Percentiles rank a stretch among this genome's conserved stretches.
Conservation (phyloP, 2,888 invertebrate genomes). For the Drosophila cyrtoloma region DNA sequence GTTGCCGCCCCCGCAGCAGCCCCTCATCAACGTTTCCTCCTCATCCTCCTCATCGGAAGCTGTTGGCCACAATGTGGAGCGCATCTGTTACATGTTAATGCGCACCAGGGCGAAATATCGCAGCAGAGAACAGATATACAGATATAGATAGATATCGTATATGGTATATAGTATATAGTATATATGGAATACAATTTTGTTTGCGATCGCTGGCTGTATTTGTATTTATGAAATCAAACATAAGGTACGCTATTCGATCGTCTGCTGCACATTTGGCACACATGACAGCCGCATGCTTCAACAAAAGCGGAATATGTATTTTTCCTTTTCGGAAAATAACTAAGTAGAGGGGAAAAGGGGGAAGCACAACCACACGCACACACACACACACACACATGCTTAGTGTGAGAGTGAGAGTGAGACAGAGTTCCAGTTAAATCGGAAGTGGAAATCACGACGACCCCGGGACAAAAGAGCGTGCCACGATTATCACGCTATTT, state of each 20-base stretch:
- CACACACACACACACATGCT: conserved; percentile 43
- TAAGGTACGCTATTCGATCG: conserved; percentile 70
- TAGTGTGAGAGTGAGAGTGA: conserved; percentile 4
- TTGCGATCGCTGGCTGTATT: conserved; percentile 52
- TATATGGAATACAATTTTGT: conserved; percentile 23
- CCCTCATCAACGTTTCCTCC: neutral
- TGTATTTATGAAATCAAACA: conserved; percentile 79
- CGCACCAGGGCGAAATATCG: conserved; percentile 62
- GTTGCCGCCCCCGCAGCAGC: conserved; percentile 18
- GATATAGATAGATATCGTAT: conserved; percentile 16
- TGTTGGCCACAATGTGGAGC: conserved; percentile 75
- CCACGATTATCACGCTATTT: conserved; percentile 82
- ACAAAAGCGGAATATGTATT: conserved; percentile 14
- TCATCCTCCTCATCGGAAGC: conserved; percentile 7
- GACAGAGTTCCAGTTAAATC: conserved; percentile 73
- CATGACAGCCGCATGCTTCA: conserved; percentile 77
- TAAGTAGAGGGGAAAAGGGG: conserved; percentile 6
- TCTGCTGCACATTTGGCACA: conserved; percentile 76
- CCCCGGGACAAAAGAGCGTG: conserved; percentile 59
- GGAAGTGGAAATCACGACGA: conserved; percentile 73
- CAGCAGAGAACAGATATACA: conserved; percentile 36
- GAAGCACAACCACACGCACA: conserved; percentile 53
- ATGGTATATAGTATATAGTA: conserved; percentile 3
- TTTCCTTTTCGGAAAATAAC: conserved; percentile 31
- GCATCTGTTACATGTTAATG: conserved; percentile 82